phyloP scores from a whole-genome alignment of 2,888 invertebrate species.

The Ochlodes sylvanus region DNA sequence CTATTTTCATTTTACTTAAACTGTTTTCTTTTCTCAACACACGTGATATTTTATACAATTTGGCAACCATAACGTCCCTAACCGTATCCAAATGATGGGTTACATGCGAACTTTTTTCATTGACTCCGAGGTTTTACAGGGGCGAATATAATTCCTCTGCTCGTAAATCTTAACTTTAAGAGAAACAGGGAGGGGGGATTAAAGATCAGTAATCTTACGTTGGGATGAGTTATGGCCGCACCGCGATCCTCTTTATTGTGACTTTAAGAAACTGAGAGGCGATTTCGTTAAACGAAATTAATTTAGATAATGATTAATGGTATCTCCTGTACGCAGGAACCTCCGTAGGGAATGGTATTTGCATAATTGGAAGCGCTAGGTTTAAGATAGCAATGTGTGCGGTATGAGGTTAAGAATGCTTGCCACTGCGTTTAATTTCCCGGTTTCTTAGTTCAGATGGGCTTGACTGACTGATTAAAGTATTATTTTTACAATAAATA shows the following conservation, averaged over 20 bases:
- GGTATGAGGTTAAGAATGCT: neutral
- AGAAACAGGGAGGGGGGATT: conserved; percentile 88
- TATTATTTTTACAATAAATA: too few species aligned
- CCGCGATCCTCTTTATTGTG: conserved; percentile 83
- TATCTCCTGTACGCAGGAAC: conserved; percentile 68
- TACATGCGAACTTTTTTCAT: conserved; percentile 77
- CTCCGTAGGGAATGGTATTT: conserved; percentile 65
- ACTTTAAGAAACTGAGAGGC: conserved; percentile 84
- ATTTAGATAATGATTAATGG: conserved; percentile 85
- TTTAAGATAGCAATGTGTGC: conserved; percentile 46
- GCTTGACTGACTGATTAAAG: too few species aligned
- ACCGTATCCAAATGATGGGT: conserved; percentile 26
- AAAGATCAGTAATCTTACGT: conserved; percentile 91
- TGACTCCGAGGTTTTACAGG: conserved; percentile 75
- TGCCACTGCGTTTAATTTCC: neutral
- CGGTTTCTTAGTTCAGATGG: neutral
- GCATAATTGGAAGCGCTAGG: conserved; percentile 68
- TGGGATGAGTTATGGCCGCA: conserved; percentile 88
- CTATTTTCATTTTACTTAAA: neutral
- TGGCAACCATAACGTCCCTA: conserved; percentile 3
- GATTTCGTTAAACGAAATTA: conserved; percentile 84
- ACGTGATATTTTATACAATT: neutral
- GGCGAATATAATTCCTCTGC: conserved; percentile 88
- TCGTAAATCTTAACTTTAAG: conserved; percentile 91
- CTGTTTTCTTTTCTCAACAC: neutral